Evolutionary conservation across 2,797 vertebrate genomes (phyloP).

Genomic region (Coilia nasus): DNA sequence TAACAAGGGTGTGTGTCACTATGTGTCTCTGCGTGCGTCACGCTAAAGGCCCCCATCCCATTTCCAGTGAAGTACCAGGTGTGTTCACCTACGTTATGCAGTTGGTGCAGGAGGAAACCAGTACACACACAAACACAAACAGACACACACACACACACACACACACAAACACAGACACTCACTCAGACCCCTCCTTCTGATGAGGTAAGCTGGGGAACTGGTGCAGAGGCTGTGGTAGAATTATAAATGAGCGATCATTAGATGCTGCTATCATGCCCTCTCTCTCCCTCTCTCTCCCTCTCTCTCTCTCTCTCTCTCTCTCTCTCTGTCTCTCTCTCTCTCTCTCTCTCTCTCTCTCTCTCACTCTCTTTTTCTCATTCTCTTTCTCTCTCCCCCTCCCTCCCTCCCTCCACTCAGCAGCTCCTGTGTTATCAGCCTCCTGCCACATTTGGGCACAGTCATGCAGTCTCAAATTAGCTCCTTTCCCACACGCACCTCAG

Average conservation of each 20-base stretch:
- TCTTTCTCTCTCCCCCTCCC: neutral
- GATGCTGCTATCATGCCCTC: neutral
- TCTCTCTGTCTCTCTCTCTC: too few species aligned
- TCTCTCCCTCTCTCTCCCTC: too few species aligned
- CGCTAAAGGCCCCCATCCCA: neutral
- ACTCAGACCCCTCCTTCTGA: neutral
- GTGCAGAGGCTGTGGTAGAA: neutral
- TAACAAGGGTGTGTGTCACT: neutral
- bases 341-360: too few species aligned
- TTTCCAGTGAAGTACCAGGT: neutral
- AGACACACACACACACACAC: neutral
- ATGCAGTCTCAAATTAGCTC: conserved; percentile 13
- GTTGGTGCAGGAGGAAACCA: neutral
- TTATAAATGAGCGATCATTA: conserved; percentile 19
- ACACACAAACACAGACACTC: neutral
- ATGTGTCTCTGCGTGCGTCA: neutral
- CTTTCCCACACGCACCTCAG: neutral
- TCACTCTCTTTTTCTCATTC: too few species aligned
- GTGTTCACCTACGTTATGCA: neutral
- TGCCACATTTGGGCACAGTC: conserved; percentile 1
- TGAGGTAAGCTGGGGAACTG: conserved; percentile 1
- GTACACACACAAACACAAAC: too few species aligned
- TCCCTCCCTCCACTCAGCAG: neutral
- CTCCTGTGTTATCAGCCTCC: neutral
- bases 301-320: too few species aligned